These are phyloP conservation scores for Sarcoramphus papa DNA, from an alignment of 2,797 vertebrate genomes.

Conservation along the genomic window DNA sequence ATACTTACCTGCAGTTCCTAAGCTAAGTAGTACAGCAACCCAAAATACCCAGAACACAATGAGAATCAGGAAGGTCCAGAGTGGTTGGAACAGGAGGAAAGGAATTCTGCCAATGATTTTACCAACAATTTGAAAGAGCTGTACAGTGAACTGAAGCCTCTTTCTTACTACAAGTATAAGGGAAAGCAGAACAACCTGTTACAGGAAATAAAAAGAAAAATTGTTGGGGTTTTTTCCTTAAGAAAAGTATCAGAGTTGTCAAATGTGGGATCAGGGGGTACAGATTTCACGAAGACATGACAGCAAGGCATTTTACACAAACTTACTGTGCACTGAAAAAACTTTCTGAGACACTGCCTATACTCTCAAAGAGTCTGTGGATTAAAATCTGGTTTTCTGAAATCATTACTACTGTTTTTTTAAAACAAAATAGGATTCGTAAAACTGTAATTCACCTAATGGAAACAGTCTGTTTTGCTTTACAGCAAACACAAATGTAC, in stretches of 20 bases:
- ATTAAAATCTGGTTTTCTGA: not conserved
- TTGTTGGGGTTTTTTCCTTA: not conserved
- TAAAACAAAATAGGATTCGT: not conserved
- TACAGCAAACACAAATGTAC: not conserved
- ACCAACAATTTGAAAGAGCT: constrained; percentile 67
- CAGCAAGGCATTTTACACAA: not conserved
- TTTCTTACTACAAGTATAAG: constrained; percentile 66
- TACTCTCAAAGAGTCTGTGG: not conserved
- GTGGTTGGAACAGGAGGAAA: constrained; percentile 71
- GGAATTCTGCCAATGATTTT: constrained; percentile 68
- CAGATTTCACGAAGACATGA: not conserved
- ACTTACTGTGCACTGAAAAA: not conserved
- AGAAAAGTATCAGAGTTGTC: not conserved
- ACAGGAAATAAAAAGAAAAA: constrained; percentile 29
- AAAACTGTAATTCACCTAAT: not conserved
- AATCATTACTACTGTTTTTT: not conserved
- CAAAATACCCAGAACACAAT: constrained; percentile 75
- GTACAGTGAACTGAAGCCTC: constrained; percentile 52
- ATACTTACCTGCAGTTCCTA: constrained; percentile 77
- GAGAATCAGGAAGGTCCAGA: constrained; percentile 75
- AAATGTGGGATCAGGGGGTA: not conserved
- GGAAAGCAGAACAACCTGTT: constrained; percentile 68
- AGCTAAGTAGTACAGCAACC: constrained; percentile 76
- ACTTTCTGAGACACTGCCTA: not conserved
- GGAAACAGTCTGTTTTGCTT: not conserved